These are phyloP conservation scores for Barnardius zonarius DNA, from an alignment of 2,113 vertebrate genomes.

Conservation along the genomic window DNA sequence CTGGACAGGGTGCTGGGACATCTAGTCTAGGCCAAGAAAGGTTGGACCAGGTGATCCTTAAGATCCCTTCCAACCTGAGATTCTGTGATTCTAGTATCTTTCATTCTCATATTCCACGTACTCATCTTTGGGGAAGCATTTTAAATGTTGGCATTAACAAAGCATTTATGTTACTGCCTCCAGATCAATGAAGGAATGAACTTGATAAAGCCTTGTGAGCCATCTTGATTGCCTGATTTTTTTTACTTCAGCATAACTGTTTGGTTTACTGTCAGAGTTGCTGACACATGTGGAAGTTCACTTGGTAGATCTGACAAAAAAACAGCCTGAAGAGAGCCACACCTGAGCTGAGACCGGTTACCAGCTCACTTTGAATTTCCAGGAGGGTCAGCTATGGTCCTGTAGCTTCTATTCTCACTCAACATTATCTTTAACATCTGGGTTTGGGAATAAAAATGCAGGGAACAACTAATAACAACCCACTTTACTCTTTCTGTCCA, in stretches of 20 bases:
- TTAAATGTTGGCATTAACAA: background rate
- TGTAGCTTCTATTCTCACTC: background rate
- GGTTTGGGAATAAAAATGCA: background rate
- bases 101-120: background rate
- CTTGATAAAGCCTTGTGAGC: background rate
- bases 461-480: background rate
- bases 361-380: background rate
- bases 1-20: background rate
- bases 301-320: background rate
- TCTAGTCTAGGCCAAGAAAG: background rate
- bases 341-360: background rate
- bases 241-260: fast-evolving
- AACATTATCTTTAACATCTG: background rate
- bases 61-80: background rate
- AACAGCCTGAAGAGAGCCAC: background rate
- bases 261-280: background rate
- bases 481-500: background rate
- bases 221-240: background rate
- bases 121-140: background rate
- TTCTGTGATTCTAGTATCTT: background rate
- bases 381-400: background rate
- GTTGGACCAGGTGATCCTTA: background rate
- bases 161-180: background rate
- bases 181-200: background rate
- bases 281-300: fast-evolving